These are phyloP conservation scores for Tetraodon nigroviridis DNA, from an alignment of 2,113 vertebrate genomes.

Conservation along the genomic window DNA sequence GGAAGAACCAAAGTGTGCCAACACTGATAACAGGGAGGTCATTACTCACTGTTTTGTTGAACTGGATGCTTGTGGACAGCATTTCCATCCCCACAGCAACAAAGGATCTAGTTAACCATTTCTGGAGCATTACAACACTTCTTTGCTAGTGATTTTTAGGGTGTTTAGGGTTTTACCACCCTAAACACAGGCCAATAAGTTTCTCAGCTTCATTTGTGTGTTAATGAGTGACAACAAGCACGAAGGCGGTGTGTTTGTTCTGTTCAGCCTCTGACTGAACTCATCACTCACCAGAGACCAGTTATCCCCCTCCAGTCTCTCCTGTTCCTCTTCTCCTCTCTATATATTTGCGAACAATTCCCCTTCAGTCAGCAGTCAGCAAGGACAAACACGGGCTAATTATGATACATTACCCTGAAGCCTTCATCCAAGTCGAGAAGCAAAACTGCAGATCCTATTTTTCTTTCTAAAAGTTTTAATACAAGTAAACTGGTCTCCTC, in stretches of 20 bases:
- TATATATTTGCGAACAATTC: background rate
- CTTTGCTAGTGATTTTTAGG: too few species aligned
- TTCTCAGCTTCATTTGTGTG: background rate
- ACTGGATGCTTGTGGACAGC: too few species aligned
- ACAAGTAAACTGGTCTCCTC: background rate
- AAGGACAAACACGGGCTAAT: background rate
- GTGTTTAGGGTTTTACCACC: too few species aligned
- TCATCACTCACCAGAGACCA: background rate
- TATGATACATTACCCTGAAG: too few species aligned
- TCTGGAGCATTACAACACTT: constrained; percentile 1
- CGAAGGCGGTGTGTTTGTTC: background rate
- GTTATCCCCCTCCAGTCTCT: background rate
- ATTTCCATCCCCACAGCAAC: too few species aligned
- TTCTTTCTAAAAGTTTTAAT: background rate
- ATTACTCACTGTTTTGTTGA: too few species aligned
- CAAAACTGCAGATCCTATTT: background rate
- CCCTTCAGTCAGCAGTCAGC: background rate
- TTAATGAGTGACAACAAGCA: background rate
- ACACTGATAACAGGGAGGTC: too few species aligned
- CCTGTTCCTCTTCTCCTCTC: background rate
- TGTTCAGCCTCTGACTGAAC: background rate
- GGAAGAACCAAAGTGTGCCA: too few species aligned
- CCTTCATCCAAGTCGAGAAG: background rate
- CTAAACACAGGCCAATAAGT: background rate
- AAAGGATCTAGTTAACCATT: too few species aligned